phyloP scores from a whole-genome alignment of 2,888 invertebrate genomes.

The Rhopalosiphum nymphaeae region DNA sequence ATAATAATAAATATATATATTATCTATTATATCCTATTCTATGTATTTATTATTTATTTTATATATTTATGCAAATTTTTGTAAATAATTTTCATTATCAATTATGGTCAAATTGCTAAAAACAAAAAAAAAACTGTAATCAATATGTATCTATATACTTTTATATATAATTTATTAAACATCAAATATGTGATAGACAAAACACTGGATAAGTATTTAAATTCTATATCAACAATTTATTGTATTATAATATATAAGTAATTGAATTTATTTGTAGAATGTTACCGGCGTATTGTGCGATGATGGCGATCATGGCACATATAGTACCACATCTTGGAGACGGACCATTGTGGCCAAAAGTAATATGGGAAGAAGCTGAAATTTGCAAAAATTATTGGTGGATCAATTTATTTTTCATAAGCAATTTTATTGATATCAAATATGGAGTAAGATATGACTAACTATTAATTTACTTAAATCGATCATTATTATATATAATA shows the following conservation, averaged over 20 bases:
- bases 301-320: neutral
- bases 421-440: neutral
- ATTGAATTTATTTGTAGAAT: neutral
- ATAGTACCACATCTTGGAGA: neutral
- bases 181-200: too few species aligned
- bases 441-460: neutral
- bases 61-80: too few species aligned
- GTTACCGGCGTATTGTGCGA: neutral
- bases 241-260: neutral
- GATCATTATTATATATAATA: neutral
- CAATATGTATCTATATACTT: too few species aligned
- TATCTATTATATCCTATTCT: too few species aligned
- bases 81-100: too few species aligned
- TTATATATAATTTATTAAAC: too few species aligned
- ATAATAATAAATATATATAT: too few species aligned
- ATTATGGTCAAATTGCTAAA: too few species aligned
- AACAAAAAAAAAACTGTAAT: too few species aligned
- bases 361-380: neutral
- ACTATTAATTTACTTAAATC: neutral
- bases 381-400: constrained; percentile 27
- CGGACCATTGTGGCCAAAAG: neutral
- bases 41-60: too few species aligned
- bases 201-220: too few species aligned
- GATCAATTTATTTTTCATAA: constrained; percentile 18
- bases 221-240: too few species aligned